Percentiles rank a stretch among this genome's conserved stretches.
Evolutionary conservation across 2,797 vertebrate genomes (phyloP).

Genomic region (Jordanella pulchra): DNA sequence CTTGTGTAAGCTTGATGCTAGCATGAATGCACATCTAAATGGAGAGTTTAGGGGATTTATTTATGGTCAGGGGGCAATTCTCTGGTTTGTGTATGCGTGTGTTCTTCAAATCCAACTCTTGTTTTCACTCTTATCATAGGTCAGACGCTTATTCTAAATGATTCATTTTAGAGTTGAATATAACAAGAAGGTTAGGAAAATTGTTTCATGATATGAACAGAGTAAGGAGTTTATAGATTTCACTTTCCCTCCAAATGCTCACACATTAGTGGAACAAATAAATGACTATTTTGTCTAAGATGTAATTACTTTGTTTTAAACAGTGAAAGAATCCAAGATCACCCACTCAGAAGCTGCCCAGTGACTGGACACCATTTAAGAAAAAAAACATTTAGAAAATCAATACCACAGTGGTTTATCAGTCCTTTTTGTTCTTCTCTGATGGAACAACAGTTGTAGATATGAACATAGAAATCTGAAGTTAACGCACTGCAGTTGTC

Average conservation of each 20-base stretch:
- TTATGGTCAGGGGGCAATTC: too few species aligned
- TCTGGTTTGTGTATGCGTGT: too few species aligned
- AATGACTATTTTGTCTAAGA: slow-evolving; percentile 31
- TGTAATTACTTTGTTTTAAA: slow-evolving; percentile 35
- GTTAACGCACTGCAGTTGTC: neutral
- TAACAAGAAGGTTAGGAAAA: too few species aligned
- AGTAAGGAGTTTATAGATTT: neutral
- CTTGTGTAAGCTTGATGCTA: too few species aligned
- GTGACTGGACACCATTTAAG: slow-evolving; percentile 18
- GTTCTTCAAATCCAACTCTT: too few species aligned
- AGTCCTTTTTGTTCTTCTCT: neutral
- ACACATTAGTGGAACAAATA: neutral
- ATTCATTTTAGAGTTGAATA: too few species aligned
- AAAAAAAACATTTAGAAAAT: slow-evolving; percentile 15
- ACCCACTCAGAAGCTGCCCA: slow-evolving; percentile 42
- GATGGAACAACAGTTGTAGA: neutral
- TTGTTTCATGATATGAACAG: too few species aligned
- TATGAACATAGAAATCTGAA: neutral
- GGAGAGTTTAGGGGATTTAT: too few species aligned
- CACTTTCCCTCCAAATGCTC: neutral
- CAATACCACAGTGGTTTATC: neutral
- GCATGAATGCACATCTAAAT: too few species aligned
- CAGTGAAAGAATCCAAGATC: slow-evolving; percentile 34
- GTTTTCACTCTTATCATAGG: too few species aligned
- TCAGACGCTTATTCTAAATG: too few species aligned